Evolutionary conservation across 2,113 vertebrate genomes (phyloP), one percentile per base, ranked within the genome.

Genomic region (Seriola aureovittata): DNA sequence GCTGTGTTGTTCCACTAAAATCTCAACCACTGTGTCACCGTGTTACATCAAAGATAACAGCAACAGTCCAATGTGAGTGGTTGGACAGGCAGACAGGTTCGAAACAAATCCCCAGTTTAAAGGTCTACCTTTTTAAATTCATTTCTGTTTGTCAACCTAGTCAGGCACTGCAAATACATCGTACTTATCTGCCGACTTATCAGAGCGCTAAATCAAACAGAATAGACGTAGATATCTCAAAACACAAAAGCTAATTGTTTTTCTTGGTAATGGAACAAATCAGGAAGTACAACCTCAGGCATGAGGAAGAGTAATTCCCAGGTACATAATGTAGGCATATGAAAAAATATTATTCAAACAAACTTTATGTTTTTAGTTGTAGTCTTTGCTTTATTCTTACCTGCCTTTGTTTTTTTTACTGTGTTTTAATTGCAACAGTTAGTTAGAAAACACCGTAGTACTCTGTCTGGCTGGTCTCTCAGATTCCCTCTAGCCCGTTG

Each of bases 201-300:
- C 29, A 60, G 50, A 71, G 40, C 25, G 32, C 62, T n/a, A 11
- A 17, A 55, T 76, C 44, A 54, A 69, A 59, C 19, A 36, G 10
- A 75, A 3, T n/a, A 32, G 11, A 3, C 59, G 14, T 66, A 4
- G 36, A 68, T 48, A 17, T 36, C 36, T 59, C 44, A 42, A 48
- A 87, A 25, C 72, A 34, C 76, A 54, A 64, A 25, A 42, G 36
- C 1, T 32, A 12, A 8, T 42, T 60, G 42, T 54, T 57, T 42
- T 46, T 40, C 8, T 38, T 48, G 54, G 44, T 32, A 38, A 44
- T 46, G 21, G 44, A 52, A 4, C 19, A 78, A 82, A 90, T 21
- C 19, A 84, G 76, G 83, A 91, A 91, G 54, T 71, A 17, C 13
- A 73, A 71, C 78, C 55, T 73, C 29, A 77, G 67, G 58, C 60